Evolutionary conservation across 2,888 invertebrate species (phyloP), one percentile per base, ranked within the genome.

Genomic region (Carcina quercana): DNA sequence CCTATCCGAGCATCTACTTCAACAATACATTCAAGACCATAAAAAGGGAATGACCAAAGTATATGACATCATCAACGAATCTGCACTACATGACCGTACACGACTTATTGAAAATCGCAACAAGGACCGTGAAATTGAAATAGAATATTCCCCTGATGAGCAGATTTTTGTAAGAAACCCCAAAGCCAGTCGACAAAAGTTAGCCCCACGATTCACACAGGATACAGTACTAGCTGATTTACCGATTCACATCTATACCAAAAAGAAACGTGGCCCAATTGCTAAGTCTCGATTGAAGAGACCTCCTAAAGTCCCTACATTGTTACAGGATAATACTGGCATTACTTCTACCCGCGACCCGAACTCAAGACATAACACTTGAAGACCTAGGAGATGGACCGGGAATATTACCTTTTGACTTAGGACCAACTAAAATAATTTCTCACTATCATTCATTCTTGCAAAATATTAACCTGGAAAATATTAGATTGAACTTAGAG

Each of bases 161-260:
- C 38, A 37, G 20, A 17, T 41, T 10, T 42, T 37, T 19, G 20
- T 42, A 28, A 36, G 21, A 14, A 45, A 43, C 8, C 38, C 36
- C 3, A 7, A 22, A n/a, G 38, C 34, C 22, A 27, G 14, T 10
- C 28, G 35, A 11, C 37, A 38, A 17, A 36, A 42, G 24, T n/a
- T 22, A 7, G 35, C 35, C 3, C 36, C 36, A 7, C 35, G 39
- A 8, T 39, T 22, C 15, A 37, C 39, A 0, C 36, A 38, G 1
- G 37, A 38, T 25, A 35, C 21, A 8, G 32, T 32, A 2, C 8
- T 20, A 10, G 25, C 25, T 3, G 25, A 32, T 20, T 11, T 25
- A 2, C 32, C 32, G n/a, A 32, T 32, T 10, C 32, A 32, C 10
- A 32, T 32, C 4, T 32, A 26, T 10, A 32, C 32, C 8, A 10